Evolutionary conservation across 2,797 vertebrate genomes (phyloP).

Genomic region (Philypnodon macrostomus): DNA sequence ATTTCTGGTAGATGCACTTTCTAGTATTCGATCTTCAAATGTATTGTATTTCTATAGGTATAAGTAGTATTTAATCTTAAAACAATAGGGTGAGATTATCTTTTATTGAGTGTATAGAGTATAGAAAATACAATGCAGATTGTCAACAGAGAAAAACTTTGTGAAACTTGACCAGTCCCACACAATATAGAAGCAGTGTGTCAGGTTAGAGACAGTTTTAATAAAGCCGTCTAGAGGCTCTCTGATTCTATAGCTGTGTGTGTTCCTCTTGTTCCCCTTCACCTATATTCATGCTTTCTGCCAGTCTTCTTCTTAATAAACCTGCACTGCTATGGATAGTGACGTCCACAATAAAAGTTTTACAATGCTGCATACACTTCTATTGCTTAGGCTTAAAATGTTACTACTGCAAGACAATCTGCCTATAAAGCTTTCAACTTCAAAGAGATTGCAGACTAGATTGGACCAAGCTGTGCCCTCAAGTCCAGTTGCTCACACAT

Average conservation of each 20-base stretch:
- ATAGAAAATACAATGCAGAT: background rate
- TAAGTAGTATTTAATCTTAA: no score
- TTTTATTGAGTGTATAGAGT: no score
- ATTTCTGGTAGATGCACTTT: no score
- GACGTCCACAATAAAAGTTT: background rate
- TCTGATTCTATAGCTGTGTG: background rate
- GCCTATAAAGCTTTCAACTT: background rate
- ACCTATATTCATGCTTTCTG: background rate
- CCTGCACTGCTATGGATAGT: background rate
- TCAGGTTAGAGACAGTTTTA: slow-evolving; percentile 9
- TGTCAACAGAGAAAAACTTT: background rate
- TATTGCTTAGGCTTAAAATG: background rate
- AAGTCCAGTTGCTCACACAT: background rate
- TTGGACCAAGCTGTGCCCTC: background rate
- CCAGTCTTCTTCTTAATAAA: slow-evolving; percentile 1
- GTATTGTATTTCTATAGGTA: no score
- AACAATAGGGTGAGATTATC: no score
- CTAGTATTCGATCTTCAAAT: no score
- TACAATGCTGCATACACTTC: background rate
- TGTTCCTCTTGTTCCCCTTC: background rate
- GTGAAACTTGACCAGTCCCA: background rate
- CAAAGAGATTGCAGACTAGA: background rate
- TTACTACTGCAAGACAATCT: background rate
- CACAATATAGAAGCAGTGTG: background rate
- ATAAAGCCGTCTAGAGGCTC: background rate